Conservation (phyloP, 2,797 vertebrate genomes). For the Distichodus sexfasciatus region DNA sequence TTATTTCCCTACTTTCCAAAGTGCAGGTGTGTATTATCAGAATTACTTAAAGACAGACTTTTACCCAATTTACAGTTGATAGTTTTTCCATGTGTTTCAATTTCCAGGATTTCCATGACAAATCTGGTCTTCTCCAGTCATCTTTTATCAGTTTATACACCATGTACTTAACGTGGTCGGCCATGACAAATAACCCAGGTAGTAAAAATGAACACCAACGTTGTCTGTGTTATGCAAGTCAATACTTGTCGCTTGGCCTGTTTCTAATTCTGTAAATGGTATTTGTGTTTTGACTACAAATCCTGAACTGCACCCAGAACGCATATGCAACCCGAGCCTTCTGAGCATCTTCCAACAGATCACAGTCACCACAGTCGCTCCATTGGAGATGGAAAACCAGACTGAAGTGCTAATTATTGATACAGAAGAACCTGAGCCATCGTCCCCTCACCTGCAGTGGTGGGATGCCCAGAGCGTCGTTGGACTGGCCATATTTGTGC, state of each 20-base stretch:
- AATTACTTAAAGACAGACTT: too few species aligned
- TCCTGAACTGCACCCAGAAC: slow-evolving; percentile 69
- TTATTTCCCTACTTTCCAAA: slow-evolving; percentile 82
- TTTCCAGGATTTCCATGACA: slow-evolving; percentile 80
- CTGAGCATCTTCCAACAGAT: slow-evolving; percentile 82
- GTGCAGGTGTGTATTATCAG: slow-evolving; percentile 81
- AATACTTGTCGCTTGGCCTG: not conserved
- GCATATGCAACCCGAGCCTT: slow-evolving; percentile 84
- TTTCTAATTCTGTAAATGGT: not conserved
- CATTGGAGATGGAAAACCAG: slow-evolving; percentile 68
- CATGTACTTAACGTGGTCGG: slow-evolving; percentile 93
- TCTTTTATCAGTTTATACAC: slow-evolving; percentile 91
- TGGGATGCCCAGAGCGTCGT: slow-evolving; percentile 82
- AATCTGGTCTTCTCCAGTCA: slow-evolving; percentile 90
- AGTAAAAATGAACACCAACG: not conserved
- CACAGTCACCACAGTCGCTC: slow-evolving; percentile 64
- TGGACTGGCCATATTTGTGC: slow-evolving; percentile 80
- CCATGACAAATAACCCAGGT: slow-evolving; percentile 93
- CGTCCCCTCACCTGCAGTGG: slow-evolving; percentile 74
- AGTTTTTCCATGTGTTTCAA: not conserved
- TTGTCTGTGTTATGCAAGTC: not conserved
- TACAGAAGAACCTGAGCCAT: slow-evolving; percentile 59
- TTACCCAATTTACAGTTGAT: not conserved
- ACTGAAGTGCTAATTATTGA: slow-evolving; percentile 65
- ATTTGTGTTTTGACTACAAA: not conserved